Evolutionary conservation across 2,797 vertebrate genomes (phyloP), one percentile per base, ranked within the genome.

Genomic region (Ciconia nigra): DNA sequence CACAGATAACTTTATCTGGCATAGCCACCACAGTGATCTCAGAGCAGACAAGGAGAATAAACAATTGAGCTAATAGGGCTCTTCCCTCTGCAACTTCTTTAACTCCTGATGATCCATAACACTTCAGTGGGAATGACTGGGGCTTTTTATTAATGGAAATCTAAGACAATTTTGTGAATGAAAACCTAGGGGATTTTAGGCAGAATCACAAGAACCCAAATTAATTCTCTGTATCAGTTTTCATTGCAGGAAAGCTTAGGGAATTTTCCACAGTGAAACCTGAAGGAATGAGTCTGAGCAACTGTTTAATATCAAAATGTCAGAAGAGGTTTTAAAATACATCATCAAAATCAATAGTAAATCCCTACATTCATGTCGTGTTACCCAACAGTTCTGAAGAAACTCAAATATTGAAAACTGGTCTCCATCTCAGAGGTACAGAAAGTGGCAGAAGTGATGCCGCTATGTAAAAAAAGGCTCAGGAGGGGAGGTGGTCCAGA

Each of bases 11-110:
- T 62, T 93, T 92, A 92, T 90, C 90, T 94, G 57, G 39, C 65
- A 39, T 57, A 70, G 70, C 52, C 73, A 55, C 47, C 73, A 55
- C n/a, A 63, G 51, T 85, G 86, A 95, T 96, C 81, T 95, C 80
- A 69, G 41, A 85, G 78, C 71, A 80, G 86, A 93, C 67, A 92
- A 80, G 74, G 37, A 73, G 42, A 96, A 94, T 92, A 95, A 94
- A 94, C 86, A 90, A 89, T 78, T 93, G 73, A 93, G 80, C 55
- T 90, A 85, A 87, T 51, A 61, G 44, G 33, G 10, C 22, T 86
- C 37, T 95, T 90, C 79, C 44, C 4, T 58, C 67, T 90, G n/a
- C 61, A 77, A 67, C 49, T 87, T 78, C 65, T 94, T 95, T 93
- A 96, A 95, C 89, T 94, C 74, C 28, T 79, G 39, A 66, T 87